Evolutionary conservation across 2,113 vertebrate genomes (phyloP), one percentile per base, ranked within the genome.

Genomic region (Scatophagus argus): DNA sequence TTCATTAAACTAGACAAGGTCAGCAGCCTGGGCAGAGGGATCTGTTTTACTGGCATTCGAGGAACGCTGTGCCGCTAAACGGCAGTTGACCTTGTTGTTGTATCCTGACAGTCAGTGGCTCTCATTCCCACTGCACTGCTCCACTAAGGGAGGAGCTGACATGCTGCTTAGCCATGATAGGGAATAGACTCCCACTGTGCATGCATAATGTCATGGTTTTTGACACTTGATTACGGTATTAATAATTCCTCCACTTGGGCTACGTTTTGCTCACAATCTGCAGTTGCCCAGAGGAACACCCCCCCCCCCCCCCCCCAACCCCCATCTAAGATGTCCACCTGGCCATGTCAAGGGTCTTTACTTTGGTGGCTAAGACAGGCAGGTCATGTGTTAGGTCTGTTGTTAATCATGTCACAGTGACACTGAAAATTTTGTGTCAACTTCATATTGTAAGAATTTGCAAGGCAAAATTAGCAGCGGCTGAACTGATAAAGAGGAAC

Each of bases 1-100:
- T 88, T 87, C 87, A 91, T 91, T 86, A 87, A 82, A 88, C 89
- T 83, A 88, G 90, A 91, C 89, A 93, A 92, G 89, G 89, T 91
- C 87, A 81, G 55, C 59, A 54, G 76, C 76, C 77, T 23, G 71
- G 71, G 85, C 83, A 59, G 55, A 82, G 78, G 66, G 49, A 86
- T 85, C 71, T 81, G 77, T 81, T 89, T 89, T 74, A 89, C 80
- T 85, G 73, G 83, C 77, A 64, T 87, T 85, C 11, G 32, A 70
- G 87, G 65, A 85, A 68, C 36, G 60, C 73, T 10, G 75, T 2
- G 16, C 51, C 21, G 74, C 75, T 89, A 88, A 89, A 89, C 52
- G 74, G 68, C 84, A 23, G 59, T 77, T 89, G 87, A 93, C 92
- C 90, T 93, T 92, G 90, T 89, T 88, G 86, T 81, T 84, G 80